Evolutionary conservation across 2,888 invertebrate genomes (phyloP).

Genomic region (Sesia bembeciformis): DNA sequence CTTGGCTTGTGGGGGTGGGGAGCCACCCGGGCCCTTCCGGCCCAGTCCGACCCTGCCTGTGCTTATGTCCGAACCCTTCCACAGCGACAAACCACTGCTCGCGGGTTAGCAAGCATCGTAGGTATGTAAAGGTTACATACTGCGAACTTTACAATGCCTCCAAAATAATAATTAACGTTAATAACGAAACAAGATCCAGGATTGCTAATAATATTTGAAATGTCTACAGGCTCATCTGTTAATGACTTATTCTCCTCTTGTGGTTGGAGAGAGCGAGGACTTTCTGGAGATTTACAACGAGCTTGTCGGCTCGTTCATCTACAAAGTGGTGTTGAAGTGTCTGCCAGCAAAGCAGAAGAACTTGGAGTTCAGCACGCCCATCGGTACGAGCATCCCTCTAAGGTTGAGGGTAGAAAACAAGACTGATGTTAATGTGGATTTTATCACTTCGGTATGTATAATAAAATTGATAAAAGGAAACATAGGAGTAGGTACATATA

Average conservation of each 20-base stretch:
- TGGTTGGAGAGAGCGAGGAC: constrained; percentile 45
- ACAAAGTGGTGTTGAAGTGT: constrained; percentile 46
- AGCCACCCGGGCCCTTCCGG: no score
- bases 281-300: constrained; percentile 40
- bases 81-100: no score
- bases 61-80: no score
- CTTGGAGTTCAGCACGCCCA: constrained; percentile 34
- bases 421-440: constrained; percentile 35
- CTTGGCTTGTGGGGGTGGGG: no score
- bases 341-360: constrained; percentile 54
- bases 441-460: constrained; percentile 32
- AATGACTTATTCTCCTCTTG: constrained; percentile 53
- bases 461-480: not conserved
- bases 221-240: constrained; percentile 22
- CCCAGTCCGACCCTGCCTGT: no score
- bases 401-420: constrained; percentile 52
- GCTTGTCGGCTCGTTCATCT: constrained; percentile 42
- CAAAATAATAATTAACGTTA: no score
- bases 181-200: no score
- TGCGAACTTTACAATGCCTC: no score
- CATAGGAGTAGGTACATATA: no score
- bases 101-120: no score
- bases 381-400: constrained; percentile 43
- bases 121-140: no score
- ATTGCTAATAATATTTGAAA: not conserved